A percentile compares a stretch with the other conserved stretches of the same genome.
phyloP scores from a whole-genome alignment of 2,888 invertebrate genomes.

The Dolichopus griseipennis region DNA sequence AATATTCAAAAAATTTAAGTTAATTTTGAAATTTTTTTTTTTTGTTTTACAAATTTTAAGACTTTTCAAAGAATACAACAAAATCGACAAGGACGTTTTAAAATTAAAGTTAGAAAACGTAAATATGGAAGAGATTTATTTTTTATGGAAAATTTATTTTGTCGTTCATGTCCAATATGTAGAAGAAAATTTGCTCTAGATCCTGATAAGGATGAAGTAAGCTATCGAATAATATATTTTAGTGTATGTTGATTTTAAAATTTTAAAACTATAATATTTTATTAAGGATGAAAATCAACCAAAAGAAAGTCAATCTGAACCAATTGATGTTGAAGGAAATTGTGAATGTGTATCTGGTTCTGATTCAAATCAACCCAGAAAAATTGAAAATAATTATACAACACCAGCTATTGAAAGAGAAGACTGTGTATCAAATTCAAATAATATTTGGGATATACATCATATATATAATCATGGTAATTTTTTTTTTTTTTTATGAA shows the following conservation, averaged over 20 bases:
- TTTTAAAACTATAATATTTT: too few relatives aligned
- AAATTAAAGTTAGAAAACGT: constrained; percentile 58
- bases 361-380: constrained; percentile 26
- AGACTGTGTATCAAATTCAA: constrained; percentile 11
- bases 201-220: constrained; percentile 55
- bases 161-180: constrained; percentile 56
- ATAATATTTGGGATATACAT: constrained; percentile 24
- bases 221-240: constrained; percentile 28
- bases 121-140: constrained; percentile 52
- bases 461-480: constrained; percentile 23
- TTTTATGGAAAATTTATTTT: constrained; percentile 42
- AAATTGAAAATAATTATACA: background rate
- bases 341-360: constrained; percentile 43
- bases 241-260: too few relatives aligned
- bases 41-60: constrained; percentile 22
- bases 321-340: constrained; percentile 57
- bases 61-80: constrained; percentile 62
- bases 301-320: constrained; percentile 55
- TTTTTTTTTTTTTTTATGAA: background rate
- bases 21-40: background rate
- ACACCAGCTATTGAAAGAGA: constrained; percentile 7
- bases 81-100: constrained; percentile 58
- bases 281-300: constrained; percentile 30
- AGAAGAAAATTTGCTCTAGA: constrained; percentile 41
- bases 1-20: background rate